These are phyloP conservation scores for Iphiclides podalirius DNA, from an alignment of 2,888 invertebrate genomes.

Conservation along the genomic window DNA sequence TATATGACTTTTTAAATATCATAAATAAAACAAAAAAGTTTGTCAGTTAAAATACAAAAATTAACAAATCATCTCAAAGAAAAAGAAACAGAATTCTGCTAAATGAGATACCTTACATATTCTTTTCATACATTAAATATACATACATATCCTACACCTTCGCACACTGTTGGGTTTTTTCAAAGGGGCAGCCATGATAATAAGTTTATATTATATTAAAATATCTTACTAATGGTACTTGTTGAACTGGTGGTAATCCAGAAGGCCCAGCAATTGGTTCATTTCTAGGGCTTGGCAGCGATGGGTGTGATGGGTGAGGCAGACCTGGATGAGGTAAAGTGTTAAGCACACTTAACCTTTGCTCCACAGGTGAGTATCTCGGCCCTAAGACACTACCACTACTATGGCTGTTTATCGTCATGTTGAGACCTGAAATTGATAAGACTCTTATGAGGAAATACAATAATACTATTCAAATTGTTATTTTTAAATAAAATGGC, in stretches of 20 bases:
- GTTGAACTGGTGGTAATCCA: conserved; percentile 91
- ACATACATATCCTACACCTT: no score
- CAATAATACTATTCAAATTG: no score
- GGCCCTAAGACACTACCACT: conserved; percentile 56
- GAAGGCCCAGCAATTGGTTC: conserved; percentile 90
- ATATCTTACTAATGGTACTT: conserved; percentile 94
- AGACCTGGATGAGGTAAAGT: conserved; percentile 61
- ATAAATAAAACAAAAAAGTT: no score
- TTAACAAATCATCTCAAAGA: no score
- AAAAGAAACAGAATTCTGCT: no score
- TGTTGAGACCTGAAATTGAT: conserved; percentile 76
- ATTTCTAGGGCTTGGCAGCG: conserved; percentile 83
- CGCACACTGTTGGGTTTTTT: no score
- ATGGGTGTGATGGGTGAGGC: conserved; percentile 57
- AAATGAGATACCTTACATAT: no score
- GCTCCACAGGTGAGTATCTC: conserved; percentile 68
- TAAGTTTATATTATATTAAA: no score
- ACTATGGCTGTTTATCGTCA: conserved; percentile 79
- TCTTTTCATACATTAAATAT: no score
- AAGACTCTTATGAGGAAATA: neutral
- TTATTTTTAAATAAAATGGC: neutral
- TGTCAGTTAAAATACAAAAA: no score
- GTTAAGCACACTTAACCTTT: conserved; percentile 62
- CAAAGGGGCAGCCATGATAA: no score
- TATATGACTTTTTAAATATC: no score